Conservation (phyloP, 2,888 invertebrate species). For the Scaptomyza parva region DNA sequence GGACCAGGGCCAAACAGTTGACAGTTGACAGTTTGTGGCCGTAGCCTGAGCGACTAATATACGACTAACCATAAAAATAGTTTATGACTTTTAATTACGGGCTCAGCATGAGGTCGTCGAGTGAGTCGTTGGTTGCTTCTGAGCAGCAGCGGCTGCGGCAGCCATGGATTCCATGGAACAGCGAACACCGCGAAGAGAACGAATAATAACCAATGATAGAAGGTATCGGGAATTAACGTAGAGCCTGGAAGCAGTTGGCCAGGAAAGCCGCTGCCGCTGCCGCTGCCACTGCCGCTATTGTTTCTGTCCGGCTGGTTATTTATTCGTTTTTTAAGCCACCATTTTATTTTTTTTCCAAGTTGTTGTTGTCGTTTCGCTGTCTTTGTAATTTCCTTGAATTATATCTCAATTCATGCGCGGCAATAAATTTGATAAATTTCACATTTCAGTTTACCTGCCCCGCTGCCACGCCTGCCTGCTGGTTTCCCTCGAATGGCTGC, state of each 20-base stretch:
- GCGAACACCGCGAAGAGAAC: slow-evolving; percentile 5
- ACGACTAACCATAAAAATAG: slow-evolving; percentile 72
- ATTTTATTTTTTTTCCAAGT: slow-evolving; percentile 47
- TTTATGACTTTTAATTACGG: slow-evolving; percentile 77
- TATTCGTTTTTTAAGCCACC: slow-evolving; percentile 73
- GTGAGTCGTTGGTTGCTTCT: slow-evolving; percentile 47
- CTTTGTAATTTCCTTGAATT: slow-evolving; percentile 78
- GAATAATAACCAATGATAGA: slow-evolving; percentile 51
- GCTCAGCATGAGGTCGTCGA: slow-evolving; percentile 66
- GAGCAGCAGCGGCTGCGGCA: slow-evolving; percentile 20
- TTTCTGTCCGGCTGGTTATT: slow-evolving; percentile 62
- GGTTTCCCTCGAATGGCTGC: slow-evolving; percentile 52
- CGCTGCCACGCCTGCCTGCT: slow-evolving; percentile 71
- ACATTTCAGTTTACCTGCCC: slow-evolving; percentile 71
- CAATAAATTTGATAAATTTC: slow-evolving; percentile 79
- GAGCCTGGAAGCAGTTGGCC: slow-evolving; percentile 27
- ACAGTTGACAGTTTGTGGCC: slow-evolving; percentile 73
- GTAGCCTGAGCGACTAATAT: slow-evolving; percentile 71
- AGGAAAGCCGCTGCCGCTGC: slow-evolving; percentile 30
- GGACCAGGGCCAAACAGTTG: slow-evolving; percentile 63
- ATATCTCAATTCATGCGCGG: slow-evolving; percentile 77
- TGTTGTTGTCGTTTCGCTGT: slow-evolving; percentile 40
- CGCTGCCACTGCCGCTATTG: slow-evolving; percentile 43
- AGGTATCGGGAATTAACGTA: slow-evolving; percentile 16
- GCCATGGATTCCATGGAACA: slow-evolving; percentile 17